Conservation (phyloP, 2,888 invertebrate genomes). For the Nephrocerus scutellatus region DNA sequence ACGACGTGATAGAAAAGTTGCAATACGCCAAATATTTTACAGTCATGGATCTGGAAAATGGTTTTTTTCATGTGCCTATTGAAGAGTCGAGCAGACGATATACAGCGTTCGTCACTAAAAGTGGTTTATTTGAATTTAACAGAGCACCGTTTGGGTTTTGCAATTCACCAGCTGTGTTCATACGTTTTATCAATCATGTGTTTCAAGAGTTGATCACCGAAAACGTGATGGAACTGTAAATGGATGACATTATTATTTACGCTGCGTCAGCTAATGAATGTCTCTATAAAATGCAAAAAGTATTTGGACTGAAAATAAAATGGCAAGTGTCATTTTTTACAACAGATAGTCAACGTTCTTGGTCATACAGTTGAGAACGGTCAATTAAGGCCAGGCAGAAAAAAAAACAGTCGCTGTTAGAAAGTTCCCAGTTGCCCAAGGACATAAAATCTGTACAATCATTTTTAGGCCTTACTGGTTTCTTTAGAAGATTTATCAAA, state of each 20-base stretch:
- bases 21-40: constrained; percentile 15
- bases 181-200: background rate
- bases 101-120: constrained; percentile 12
- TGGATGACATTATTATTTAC: constrained; percentile 19
- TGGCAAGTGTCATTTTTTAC: constrained; percentile 18
- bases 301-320: constrained; percentile 9
- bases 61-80: constrained; percentile 16
- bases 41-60: constrained; percentile 18
- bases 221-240: constrained; percentile 10
- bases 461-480: constrained; percentile 17
- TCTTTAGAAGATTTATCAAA: constrained; percentile 14
- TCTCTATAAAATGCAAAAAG: constrained; percentile 16
- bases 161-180: constrained; percentile 3
- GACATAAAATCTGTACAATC: constrained; percentile 14
- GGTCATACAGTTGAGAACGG: constrained; percentile 12
- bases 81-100: constrained; percentile 13
- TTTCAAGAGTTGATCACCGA: constrained; percentile 8
- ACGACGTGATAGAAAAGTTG: constrained; percentile 15
- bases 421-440: constrained; percentile 11
- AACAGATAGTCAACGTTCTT: constrained; percentile 8
- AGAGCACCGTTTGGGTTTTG: constrained; percentile 2
- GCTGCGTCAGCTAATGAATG: constrained; percentile 6
- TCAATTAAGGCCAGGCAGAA: constrained; percentile 11
- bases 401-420: constrained; percentile 15
- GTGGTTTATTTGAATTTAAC: background rate